Evolutionary conservation across 2,113 vertebrate species (phyloP).

Genomic region (Pelecanoides urinatrix): DNA sequence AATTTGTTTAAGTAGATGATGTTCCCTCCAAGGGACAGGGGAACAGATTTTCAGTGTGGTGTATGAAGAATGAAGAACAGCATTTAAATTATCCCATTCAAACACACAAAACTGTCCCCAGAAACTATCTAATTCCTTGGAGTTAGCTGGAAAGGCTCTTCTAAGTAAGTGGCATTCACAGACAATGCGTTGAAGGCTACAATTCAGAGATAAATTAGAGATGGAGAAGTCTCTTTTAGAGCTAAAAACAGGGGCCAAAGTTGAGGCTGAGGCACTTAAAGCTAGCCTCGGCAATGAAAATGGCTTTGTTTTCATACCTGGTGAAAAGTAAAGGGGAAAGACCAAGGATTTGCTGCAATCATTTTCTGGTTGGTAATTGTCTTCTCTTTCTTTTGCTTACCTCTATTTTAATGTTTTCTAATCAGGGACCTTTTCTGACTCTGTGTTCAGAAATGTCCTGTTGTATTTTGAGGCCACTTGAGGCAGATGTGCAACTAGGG

Average conservation of each 20-base stretch:
- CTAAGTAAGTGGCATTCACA: not conserved
- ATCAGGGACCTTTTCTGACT: not conserved
- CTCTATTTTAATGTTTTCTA: not conserved
- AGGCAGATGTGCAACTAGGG: not conserved
- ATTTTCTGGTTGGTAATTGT: not conserved
- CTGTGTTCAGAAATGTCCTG: not conserved
- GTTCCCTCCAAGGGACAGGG: not conserved
- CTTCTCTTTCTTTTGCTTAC: not conserved
- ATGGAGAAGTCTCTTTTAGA: not conserved
- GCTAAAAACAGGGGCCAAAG: not conserved
- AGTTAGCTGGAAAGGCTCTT: not conserved
- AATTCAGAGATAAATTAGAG: not conserved
- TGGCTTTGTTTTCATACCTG: not conserved
- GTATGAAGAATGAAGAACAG: not conserved
- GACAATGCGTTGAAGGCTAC: not conserved
- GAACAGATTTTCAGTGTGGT: not conserved
- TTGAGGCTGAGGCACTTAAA: not conserved
- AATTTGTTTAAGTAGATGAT: not conserved
- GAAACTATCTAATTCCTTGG: not conserved
- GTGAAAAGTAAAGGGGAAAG: not conserved
- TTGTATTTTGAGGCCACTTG: not conserved
- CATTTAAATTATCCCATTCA: not conserved
- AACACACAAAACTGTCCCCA: not conserved
- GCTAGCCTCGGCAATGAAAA: not conserved
- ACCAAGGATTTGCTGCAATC: not conserved